These are phyloP conservation scores for Drosophila watanabei DNA, from an alignment of 1,140 invertebrate species.

Conservation along the genomic window DNA sequence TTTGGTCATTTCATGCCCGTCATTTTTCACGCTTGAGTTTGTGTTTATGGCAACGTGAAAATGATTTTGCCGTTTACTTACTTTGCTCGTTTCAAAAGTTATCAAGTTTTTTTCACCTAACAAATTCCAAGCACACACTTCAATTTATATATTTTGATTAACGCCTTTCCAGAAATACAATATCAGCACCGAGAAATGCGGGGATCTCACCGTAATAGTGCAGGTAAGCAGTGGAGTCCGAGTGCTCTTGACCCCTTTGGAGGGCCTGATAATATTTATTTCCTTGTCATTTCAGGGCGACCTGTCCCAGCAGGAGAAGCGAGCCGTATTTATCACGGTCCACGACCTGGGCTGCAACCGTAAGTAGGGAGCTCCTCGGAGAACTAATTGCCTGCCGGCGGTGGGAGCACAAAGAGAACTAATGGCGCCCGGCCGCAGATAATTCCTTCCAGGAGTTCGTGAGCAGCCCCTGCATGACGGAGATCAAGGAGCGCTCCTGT, in stretches of 20 bases:
- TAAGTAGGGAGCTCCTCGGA: conserved; percentile 87
- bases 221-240: conserved; percentile 86
- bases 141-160: conserved; percentile 40
- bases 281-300: conserved; percentile 88
- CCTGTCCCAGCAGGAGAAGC: conserved; percentile 91
- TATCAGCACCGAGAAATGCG: conserved; percentile 90
- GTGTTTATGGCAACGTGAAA: conserved; percentile 63
- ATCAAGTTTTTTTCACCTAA: conserved; percentile 24
- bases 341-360: conserved; percentile 96
- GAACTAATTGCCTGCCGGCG: conserved; percentile 4
- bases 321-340: conserved; percentile 94
- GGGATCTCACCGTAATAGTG: conserved; percentile 89
- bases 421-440: conserved; percentile 86
- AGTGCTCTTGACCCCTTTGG: neutral
- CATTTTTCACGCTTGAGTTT: conserved; percentile 77
- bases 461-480: conserved; percentile 92
- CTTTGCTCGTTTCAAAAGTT: conserved; percentile 35
- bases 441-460: conserved; percentile 92
- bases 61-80: conserved; percentile 60
- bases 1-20: conserved; percentile 82
- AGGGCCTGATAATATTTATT: conserved; percentile 1
- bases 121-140: conserved; percentile 33
- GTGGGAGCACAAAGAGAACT: conserved; percentile 9
- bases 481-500: conserved; percentile 94
- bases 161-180: conserved; percentile 88